These are phyloP conservation scores for Fopius arisanus DNA, from an alignment of 1,140 invertebrate genomes.

Conservation along the genomic window DNA sequence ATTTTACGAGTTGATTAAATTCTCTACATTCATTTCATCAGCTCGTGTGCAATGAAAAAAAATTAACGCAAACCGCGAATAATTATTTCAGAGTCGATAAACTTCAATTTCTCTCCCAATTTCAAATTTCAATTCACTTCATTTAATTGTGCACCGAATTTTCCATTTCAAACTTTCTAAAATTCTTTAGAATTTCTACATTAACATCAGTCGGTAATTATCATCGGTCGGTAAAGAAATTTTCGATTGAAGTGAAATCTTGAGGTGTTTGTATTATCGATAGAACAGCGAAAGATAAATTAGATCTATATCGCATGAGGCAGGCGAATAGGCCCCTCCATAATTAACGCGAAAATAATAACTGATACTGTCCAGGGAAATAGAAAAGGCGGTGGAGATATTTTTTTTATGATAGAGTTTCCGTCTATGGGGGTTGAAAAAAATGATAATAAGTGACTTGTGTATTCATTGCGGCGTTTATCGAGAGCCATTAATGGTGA, in stretches of 20 bases:
- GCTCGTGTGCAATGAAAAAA: background rate
- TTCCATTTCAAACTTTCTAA: no score
- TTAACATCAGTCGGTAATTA: background rate
- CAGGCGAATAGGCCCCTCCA: no score
- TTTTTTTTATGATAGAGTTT: background rate
- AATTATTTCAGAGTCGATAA: background rate
- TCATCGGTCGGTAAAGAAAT: background rate
- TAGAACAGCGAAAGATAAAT: background rate
- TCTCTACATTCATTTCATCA: background rate
- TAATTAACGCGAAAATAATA: background rate
- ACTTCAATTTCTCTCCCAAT: no score
- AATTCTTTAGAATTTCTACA: background rate
- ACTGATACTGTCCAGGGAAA: background rate
- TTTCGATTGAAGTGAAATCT: background rate
- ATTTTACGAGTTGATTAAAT: background rate
- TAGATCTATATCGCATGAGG: background rate
- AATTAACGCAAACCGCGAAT: background rate
- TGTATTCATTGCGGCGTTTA: background rate
- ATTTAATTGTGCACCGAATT: no score
- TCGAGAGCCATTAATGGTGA: background rate
- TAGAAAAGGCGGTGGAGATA: background rate
- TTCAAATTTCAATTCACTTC: no score
- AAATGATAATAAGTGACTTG: background rate
- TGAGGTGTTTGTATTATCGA: background rate
- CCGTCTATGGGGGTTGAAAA: background rate